A percentile compares a stretch with the other conserved stretches of the same genome.
phyloP scores from a whole-genome alignment of 2,888 invertebrate species.

The Oligia latruncula region DNA sequence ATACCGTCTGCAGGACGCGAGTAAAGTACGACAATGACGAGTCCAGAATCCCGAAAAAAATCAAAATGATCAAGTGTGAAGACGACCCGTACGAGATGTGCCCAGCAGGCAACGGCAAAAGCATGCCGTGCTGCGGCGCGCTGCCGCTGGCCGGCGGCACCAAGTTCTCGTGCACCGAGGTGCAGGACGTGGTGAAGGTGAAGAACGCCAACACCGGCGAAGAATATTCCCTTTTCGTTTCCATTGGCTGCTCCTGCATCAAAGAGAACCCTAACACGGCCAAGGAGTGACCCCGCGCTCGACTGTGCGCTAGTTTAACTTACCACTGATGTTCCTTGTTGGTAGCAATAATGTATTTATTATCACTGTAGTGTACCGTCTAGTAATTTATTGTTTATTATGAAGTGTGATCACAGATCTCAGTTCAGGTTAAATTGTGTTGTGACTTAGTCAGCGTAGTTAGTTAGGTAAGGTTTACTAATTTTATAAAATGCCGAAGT shows the following conservation, averaged over 20 bases:
- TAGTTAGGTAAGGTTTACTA: not conserved
- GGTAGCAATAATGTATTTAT: slow-evolving; percentile 44
- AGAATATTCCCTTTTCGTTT: not conserved
- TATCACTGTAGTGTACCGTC: slow-evolving; percentile 31
- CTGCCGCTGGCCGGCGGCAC: not conserved
- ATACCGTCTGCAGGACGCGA: slow-evolving; percentile 58
- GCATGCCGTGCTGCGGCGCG: slow-evolving; percentile 48
- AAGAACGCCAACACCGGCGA: not conserved
- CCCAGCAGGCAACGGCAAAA: slow-evolving; percentile 29
- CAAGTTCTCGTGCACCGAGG: slow-evolving; percentile 55
- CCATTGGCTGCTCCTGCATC: slow-evolving; percentile 65
- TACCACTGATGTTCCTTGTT: slow-evolving; percentile 43
- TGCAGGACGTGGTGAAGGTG: slow-evolving; percentile 54
- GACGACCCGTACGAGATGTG: slow-evolving; percentile 63
- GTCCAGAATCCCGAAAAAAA: slow-evolving; percentile 73
- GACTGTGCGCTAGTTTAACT: not conserved
- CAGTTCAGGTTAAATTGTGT: slow-evolving; percentile 15
- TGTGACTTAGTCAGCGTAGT: slow-evolving; percentile 11
- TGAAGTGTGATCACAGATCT: slow-evolving; percentile 31
- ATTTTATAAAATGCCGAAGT: slow-evolving; percentile 3
- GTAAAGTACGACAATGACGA: slow-evolving; percentile 70
- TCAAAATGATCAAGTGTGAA: slow-evolving; percentile 76
- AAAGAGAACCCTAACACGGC: slow-evolving; percentile 24
- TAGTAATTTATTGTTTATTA: slow-evolving; percentile 47
- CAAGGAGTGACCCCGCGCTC: slow-evolving; percentile 26